phyloP scores from a whole-genome alignment of 2,888 invertebrate species.

The Caenorhabditis angaria region DNA sequence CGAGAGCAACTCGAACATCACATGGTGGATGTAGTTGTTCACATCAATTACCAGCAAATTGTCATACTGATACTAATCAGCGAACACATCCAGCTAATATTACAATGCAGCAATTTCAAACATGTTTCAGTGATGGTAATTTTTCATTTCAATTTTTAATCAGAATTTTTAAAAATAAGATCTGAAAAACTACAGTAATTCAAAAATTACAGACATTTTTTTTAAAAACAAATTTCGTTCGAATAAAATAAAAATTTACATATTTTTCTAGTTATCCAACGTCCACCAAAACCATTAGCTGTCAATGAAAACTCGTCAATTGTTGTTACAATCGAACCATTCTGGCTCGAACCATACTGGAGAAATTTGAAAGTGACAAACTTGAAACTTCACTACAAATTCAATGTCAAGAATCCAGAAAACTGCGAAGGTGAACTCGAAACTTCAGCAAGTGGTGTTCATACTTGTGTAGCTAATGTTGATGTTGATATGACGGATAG shows the following conservation, averaged over 20 bases:
- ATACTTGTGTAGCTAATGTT: conserved; percentile 30
- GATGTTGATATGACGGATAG: conserved; percentile 32
- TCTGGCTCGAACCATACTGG: conserved; percentile 71
- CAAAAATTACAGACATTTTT: no score
- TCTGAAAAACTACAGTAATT: no score
- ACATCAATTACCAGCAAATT: conserved; percentile 55
- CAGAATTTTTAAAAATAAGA: no score
- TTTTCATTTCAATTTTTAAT: no score
- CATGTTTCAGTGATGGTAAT: conserved; percentile 48
- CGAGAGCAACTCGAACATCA: conserved; percentile 37
- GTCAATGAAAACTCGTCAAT: conserved; percentile 57
- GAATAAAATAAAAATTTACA: not conserved
- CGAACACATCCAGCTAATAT: conserved; percentile 52
- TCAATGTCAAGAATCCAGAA: conserved; percentile 58
- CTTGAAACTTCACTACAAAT: conserved; percentile 64
- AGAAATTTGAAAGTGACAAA: conserved; percentile 58
- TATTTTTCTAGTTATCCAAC: conserved; percentile 61
- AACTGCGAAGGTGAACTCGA: conserved; percentile 59
- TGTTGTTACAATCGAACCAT: conserved; percentile 67
- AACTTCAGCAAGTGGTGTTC: conserved; percentile 21
- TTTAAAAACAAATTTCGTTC: not conserved
- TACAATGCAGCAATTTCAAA: conserved; percentile 48
- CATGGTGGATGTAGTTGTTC: conserved; percentile 53
- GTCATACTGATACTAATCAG: conserved; percentile 47
- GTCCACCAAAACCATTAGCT: conserved; percentile 61